Conservation (phyloP, 2,113 vertebrate species). For the Barbus barbus region DNA sequence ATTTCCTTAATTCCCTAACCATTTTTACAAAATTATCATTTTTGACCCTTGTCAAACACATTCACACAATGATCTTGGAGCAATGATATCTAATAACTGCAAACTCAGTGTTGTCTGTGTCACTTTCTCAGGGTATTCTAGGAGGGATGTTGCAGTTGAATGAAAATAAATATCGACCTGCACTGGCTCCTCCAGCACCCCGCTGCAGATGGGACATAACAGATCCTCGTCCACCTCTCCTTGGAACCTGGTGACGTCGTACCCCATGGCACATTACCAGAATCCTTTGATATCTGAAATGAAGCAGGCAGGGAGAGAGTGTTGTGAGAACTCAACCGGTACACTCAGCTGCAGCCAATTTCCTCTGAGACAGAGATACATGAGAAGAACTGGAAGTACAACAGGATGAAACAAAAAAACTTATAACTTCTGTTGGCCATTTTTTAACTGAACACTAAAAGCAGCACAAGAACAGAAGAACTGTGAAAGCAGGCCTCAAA, state of each 20-base stretch:
- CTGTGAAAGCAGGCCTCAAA: neutral
- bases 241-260: conserved; percentile 96
- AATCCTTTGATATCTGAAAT: conserved; percentile 65
- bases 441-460: neutral
- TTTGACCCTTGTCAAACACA: neutral
- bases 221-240: conserved; percentile 98
- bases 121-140: neutral
- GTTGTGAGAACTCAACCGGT: neutral
- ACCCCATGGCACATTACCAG: conserved; percentile 97
- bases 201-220: conserved; percentile 97
- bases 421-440: neutral
- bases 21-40: no score
- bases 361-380: neutral
- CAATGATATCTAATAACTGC: neutral
- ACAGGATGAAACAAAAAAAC: neutral
- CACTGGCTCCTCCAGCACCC: conserved; percentile 96
- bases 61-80: neutral
- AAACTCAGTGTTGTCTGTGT: neutral
- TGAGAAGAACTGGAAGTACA: neutral
- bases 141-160: neutral
- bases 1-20: no score
- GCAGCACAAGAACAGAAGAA: neutral
- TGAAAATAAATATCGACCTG: conserved; percentile 76
- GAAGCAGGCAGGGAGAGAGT: neutral
- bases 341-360: neutral